Conservation (phyloP, 2,113 vertebrate genomes). For the Gymnocephalus cernua region DNA sequence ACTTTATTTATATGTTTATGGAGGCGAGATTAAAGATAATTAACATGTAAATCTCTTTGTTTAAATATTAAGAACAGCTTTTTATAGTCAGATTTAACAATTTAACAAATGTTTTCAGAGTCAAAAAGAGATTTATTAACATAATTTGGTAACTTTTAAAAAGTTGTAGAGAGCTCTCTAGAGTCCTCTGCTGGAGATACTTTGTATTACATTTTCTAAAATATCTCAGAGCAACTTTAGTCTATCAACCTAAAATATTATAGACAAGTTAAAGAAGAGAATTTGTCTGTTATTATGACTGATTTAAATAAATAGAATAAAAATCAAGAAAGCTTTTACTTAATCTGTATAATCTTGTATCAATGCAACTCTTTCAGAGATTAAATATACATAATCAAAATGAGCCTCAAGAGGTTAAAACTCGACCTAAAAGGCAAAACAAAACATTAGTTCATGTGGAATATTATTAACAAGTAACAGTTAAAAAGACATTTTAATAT, state of each 20-base stretch:
- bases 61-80: not conserved
- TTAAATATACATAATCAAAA: no score
- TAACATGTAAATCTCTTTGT: not conserved
- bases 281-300: accelerated
- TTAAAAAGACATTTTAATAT: no score
- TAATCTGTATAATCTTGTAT: no score
- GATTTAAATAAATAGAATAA: accelerated
- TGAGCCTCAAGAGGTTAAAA: no score
- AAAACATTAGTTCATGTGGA: no score
- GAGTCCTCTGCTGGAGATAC: constrained; percentile 21
- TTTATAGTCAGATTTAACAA: not conserved
- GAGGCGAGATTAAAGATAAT: accelerated
- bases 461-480: no score
- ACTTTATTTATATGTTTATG: not conserved
- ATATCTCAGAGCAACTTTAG: constrained; percentile 7
- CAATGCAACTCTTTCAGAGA: no score
- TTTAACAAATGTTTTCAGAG: not conserved
- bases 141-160: constrained; percentile 8
- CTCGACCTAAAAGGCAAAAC: no score
- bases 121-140: not conserved
- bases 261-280: not conserved
- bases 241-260: not conserved
- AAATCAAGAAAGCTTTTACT: no score
- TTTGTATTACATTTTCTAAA: constrained; percentile 29
- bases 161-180: constrained; percentile 19